Conservation (phyloP, 2,113 vertebrate species). For the Poeciliopsis prolifica region DNA sequence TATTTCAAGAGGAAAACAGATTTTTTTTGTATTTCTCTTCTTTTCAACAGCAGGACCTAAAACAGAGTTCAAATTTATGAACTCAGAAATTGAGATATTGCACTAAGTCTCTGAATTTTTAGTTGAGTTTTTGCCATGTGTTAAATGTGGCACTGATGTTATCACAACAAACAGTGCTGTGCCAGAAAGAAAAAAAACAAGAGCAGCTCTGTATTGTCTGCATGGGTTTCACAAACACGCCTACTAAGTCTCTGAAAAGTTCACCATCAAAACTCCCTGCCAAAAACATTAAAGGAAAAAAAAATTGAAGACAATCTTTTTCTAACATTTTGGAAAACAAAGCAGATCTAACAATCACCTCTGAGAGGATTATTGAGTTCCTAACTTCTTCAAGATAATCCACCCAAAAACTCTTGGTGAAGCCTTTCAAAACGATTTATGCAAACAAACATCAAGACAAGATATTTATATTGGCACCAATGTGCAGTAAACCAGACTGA, state of each 20-base stretch:
- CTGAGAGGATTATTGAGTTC: conserved; percentile 76
- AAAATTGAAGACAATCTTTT: conserved; percentile 65
- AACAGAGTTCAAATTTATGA: conserved; percentile 61
- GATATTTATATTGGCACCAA: conserved; percentile 96
- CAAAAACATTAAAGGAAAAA: conserved; percentile 47
- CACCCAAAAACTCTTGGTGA: conserved; percentile 87
- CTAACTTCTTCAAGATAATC: conserved; percentile 84
- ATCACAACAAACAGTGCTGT: conserved; percentile 66
- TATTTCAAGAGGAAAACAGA: conserved; percentile 62
- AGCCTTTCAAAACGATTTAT: conserved; percentile 99
- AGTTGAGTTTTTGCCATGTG: conserved; percentile 71
- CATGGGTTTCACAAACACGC: conserved; percentile 30
- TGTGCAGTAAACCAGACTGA: conserved; percentile 90
- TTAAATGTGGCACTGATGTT: conserved; percentile 64
- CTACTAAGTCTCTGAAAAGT: conserved; percentile 49
- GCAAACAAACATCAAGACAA: conserved; percentile 94
- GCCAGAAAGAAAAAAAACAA: conserved; percentile 39
- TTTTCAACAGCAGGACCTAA: conserved; percentile 47
- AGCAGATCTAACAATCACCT: conserved; percentile 75
- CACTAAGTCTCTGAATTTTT: conserved; percentile 57
- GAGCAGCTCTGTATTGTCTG: conserved; percentile 49
- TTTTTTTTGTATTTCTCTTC: conserved; percentile 21
- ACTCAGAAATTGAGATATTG: conserved; percentile 58
- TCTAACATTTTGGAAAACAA: conserved; percentile 33
- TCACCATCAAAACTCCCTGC: conserved; percentile 58